A percentile compares a stretch with the other conserved stretches of the same genome.
Evolutionary conservation across 2,797 vertebrate species (phyloP).

Genomic region (Limosa lapponica): DNA sequence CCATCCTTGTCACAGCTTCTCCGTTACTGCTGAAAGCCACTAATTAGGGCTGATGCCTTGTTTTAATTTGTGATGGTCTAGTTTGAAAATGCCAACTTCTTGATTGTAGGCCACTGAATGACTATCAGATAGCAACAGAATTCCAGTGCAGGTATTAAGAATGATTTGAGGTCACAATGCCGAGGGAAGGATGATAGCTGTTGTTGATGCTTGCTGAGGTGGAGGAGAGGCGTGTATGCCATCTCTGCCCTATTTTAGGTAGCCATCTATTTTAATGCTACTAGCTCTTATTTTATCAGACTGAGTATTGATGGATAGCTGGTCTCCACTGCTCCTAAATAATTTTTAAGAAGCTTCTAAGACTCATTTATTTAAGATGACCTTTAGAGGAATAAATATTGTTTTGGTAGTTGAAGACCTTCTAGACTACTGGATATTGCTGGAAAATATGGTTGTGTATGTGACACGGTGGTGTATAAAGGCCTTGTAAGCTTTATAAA

Average conservation of each 20-base stretch:
- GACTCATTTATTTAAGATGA: neutral
- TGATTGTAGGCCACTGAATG: neutral
- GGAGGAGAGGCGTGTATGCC: neutral
- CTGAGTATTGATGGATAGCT: neutral
- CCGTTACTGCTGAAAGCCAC: constrained; percentile 23
- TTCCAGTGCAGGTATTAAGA: neutral
- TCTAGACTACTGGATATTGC: neutral
- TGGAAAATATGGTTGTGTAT: neutral
- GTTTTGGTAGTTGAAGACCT: neutral
- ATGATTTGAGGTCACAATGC: neutral
- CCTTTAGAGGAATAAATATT: neutral
- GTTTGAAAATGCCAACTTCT: neutral
- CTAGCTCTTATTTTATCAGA: neutral
- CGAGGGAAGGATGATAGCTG: neutral
- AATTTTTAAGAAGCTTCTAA: neutral
- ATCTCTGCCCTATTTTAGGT: neutral
- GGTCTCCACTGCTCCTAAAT: neutral
- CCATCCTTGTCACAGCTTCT: neutral
- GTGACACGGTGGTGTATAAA: neutral
- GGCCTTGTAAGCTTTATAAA: neutral
- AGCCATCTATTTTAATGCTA: neutral
- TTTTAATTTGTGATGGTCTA: neutral
- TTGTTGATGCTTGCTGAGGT: neutral
- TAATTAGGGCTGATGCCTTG: neutral
- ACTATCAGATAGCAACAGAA: neutral